Conservation (phyloP, 2,113 vertebrate species). For the Progne subis region DNA sequence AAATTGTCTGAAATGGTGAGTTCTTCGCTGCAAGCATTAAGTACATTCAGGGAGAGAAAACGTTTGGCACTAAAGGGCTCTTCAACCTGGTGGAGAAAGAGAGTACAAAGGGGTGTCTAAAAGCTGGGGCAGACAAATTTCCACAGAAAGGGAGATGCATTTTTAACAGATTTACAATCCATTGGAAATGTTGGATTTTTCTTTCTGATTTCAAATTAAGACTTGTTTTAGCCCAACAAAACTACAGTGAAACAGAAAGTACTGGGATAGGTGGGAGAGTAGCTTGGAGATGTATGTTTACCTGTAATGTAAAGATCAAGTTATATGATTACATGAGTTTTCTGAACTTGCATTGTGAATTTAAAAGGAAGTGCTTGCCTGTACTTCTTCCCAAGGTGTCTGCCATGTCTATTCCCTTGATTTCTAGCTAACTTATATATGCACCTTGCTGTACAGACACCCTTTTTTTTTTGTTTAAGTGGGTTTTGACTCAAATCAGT, state of each 20-base stretch:
- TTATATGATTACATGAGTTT: not conserved
- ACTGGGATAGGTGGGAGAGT: not conserved
- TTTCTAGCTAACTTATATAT: not conserved
- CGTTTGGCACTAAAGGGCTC: not conserved
- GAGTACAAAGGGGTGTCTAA: not conserved
- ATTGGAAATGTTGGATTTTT: not conserved
- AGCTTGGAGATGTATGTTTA: not conserved
- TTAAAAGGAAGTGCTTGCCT: not conserved
- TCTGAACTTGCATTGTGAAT: not conserved
- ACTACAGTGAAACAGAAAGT: not conserved
- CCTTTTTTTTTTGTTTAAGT: not conserved
- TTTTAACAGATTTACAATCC: not conserved
- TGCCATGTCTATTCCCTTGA: accelerated
- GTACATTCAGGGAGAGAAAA: conserved; percentile 3
- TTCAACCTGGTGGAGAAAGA: not conserved
- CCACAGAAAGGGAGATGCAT: not conserved
- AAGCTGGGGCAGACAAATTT: not conserved
- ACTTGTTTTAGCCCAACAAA: not conserved
- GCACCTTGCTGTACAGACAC: accelerated
- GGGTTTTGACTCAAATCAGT: not conserved
- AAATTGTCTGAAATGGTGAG: conserved; percentile 43
- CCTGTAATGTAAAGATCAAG: not conserved
- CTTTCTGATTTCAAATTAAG: not conserved
- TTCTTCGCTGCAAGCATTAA: conserved; percentile 28
- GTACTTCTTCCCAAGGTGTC: not conserved